phyloP scores from a whole-genome alignment of 2,888 invertebrate genomes.

The Pollenia angustigena region DNA sequence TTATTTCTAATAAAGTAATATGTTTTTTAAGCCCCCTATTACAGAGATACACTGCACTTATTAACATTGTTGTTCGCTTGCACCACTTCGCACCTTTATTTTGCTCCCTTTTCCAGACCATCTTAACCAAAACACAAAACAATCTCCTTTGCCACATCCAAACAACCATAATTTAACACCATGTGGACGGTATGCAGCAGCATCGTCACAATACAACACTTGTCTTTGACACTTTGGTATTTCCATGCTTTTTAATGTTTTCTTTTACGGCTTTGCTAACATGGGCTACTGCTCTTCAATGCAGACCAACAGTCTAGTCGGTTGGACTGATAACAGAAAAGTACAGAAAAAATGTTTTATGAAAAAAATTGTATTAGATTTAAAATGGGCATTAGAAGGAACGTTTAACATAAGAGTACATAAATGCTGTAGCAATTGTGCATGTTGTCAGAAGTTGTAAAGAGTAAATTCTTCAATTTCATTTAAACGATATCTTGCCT shows the following conservation, averaged over 20 bases:
- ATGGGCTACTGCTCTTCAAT: slow-evolving; percentile 7
- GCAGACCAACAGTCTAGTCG: slow-evolving; percentile 58
- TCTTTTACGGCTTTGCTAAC: slow-evolving; percentile 8
- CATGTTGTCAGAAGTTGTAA: background rate
- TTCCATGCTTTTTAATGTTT: slow-evolving; percentile 21
- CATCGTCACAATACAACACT: slow-evolving; percentile 56
- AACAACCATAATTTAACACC: slow-evolving; percentile 52
- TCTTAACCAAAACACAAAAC: background rate
- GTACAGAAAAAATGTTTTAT: slow-evolving; percentile 6
- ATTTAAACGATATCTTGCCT: background rate
- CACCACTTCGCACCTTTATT: slow-evolving; percentile 41
- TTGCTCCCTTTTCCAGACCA: slow-evolving; percentile 21
- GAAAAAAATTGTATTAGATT: background rate
- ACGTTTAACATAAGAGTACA: background rate
- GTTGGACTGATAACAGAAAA: slow-evolving; percentile 62
- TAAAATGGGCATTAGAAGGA: slow-evolving; percentile 9
- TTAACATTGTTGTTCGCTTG: slow-evolving; percentile 55
- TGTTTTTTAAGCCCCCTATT: background rate
- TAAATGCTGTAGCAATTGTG: slow-evolving; percentile 7
- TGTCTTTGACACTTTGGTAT: slow-evolving; percentile 68
- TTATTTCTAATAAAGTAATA: slow-evolving; percentile 1
- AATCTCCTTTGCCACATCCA: slow-evolving; percentile 5
- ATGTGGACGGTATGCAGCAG: slow-evolving; percentile 28
- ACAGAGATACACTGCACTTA: slow-evolving; percentile 11
- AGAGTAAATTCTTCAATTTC: slow-evolving; percentile 28